Percentiles rank a stretch among this genome's conserved stretches.
Evolutionary conservation across 2,113 vertebrate species (phyloP).

Genomic region (Ondatra zibethicus): DNA sequence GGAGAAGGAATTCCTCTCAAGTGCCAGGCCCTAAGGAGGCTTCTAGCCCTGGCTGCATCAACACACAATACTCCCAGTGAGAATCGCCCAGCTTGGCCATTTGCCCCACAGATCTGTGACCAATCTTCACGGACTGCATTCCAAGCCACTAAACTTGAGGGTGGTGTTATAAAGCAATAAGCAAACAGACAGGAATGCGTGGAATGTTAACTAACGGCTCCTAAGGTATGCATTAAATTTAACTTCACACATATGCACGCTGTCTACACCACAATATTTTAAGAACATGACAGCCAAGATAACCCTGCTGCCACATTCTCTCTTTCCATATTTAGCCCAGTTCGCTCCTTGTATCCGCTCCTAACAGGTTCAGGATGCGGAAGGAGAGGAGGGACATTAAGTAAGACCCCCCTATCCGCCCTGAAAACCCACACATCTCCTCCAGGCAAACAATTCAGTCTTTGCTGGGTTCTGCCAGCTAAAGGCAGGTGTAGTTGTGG

Average conservation of each 20-base stretch:
- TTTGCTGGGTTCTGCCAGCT: background rate
- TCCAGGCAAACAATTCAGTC: background rate
- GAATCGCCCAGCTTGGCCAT: background rate
- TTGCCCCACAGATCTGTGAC: background rate
- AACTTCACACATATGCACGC: background rate
- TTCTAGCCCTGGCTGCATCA: background rate
- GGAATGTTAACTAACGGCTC: background rate
- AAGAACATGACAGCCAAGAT: background rate
- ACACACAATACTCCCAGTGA: background rate
- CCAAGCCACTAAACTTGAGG: background rate
- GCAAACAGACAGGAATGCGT: background rate
- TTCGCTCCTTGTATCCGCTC: background rate
- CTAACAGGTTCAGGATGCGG: background rate
- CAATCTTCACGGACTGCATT: background rate
- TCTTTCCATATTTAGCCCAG: slow-evolving; percentile 1
- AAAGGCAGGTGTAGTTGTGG: background rate
- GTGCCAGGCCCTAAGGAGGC: background rate
- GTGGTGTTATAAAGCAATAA: background rate
- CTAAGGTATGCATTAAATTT: background rate
- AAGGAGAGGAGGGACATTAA: background rate
- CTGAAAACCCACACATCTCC: background rate
- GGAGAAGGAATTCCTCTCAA: background rate
- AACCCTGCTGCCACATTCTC: background rate
- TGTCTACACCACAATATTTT: background rate
- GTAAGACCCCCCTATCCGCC: background rate